Base-by-base conservation (phyloP, 2,113 vertebrate species). In the Tylochromis polylepis region DNA sequence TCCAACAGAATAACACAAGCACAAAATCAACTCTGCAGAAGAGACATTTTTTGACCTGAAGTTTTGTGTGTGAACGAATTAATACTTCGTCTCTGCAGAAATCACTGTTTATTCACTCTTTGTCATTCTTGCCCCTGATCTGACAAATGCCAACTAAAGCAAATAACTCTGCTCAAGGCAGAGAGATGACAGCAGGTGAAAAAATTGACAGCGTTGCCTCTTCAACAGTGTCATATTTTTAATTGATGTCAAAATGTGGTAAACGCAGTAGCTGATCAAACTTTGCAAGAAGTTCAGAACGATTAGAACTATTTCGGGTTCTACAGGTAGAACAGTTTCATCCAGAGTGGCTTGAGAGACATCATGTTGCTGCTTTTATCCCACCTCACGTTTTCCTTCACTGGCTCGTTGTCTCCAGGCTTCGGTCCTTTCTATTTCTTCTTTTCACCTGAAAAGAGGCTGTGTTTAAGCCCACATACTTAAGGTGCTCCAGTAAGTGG, bases 291-390 rank as follows among this genome's bases (percentile, higher is more conserved):
- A 41, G 36, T 67, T 67, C 34, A 38, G 2, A 11, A n/a, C n/a
- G n/a, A n/a, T n/a, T n/a, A n/a, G n/a, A n/a, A n/a, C n/a, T n/a
- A n/a, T n/a, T n/a, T n/a, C n/a, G n/a, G n/a, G n/a, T n/a, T n/a
- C n/a, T n/a, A n/a, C 65, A 43, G 8, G 14, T 70, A 43, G n/a
- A 46, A 38, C 24, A n/a, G 0, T 27, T 70, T 70, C 38, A 70
- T 43, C 38, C 38, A 43, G 12, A 43, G 36, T 43, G 41, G 18
- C 36, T 49, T 18, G 67, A 18, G 67, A 75, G 41, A 41, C 41
- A 0, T 49, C 15, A 1, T 72, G 12, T 24, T 12, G 22, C 38
- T 18, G n/a, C 38, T 46, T 27, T 46, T 12, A 27, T 3, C 0
- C 67, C 67, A 72, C 15, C 67, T 49, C 41, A 11, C 4, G 0